A percentile compares a stretch with the other conserved stretches of the same genome.
Evolutionary conservation across 2,113 vertebrate species (phyloP).

Genomic region (Ceratotherium simum): DNA sequence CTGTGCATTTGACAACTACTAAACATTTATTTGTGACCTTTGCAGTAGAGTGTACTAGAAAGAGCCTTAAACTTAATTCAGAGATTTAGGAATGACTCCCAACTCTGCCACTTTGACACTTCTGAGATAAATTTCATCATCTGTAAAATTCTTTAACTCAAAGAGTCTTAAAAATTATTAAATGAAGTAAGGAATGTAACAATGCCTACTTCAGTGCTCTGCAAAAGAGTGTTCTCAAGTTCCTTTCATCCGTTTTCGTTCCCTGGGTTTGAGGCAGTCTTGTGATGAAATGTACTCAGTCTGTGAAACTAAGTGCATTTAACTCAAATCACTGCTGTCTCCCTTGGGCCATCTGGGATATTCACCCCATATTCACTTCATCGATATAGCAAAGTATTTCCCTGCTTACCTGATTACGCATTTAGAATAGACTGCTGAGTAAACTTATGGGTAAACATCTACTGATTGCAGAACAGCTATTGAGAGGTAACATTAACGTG

Average conservation of each 20-base stretch:
- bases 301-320: background rate
- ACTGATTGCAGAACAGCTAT: background rate
- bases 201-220: background rate
- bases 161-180: background rate
- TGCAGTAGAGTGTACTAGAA: background rate
- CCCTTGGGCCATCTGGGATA: background rate
- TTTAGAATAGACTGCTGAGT: background rate
- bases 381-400: background rate
- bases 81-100: background rate
- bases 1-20: background rate
- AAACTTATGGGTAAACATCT: background rate
- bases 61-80: background rate
- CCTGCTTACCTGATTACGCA: background rate
- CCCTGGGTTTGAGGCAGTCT: background rate
- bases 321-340: too few relatives aligned
- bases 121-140: background rate
- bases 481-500: background rate
- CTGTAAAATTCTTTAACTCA: background rate
- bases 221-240: background rate
- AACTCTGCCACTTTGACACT: background rate
- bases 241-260: background rate
- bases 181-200: background rate
- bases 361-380: background rate
- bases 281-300: background rate
- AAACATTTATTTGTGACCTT: background rate